These are phyloP conservation scores for Globodera rostochiensis DNA, from an alignment of 1,140 invertebrate species.

Conservation along the genomic window DNA sequence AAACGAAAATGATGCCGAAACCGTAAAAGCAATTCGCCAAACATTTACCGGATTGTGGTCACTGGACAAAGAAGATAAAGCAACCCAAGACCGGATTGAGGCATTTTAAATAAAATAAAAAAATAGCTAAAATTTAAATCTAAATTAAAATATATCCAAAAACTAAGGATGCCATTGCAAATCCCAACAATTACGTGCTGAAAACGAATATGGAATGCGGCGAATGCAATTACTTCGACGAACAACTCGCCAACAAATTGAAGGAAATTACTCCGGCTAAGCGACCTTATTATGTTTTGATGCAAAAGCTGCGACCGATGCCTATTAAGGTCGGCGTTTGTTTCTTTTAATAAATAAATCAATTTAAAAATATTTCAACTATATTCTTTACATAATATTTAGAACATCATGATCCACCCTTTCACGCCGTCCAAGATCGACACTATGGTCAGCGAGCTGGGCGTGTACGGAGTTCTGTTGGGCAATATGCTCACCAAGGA, in stretches of 20 bases:
- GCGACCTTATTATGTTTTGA: background rate
- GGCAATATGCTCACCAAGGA: background rate
- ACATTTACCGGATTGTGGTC: background rate
- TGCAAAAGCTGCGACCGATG: background rate
- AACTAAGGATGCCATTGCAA: background rate
- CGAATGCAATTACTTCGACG: background rate
- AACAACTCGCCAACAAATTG: background rate
- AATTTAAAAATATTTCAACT: background rate
- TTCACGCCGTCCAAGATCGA: background rate
- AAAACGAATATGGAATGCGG: background rate
- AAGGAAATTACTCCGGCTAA: background rate
- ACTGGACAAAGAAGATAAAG: background rate
- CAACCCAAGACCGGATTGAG: background rate
- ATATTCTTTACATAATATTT: background rate
- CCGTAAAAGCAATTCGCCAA: background rate
- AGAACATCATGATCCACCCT: background rate
- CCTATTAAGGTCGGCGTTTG: background rate
- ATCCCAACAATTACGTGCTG: background rate
- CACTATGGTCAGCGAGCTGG: background rate
- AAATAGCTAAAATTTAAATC: too few relatives aligned
- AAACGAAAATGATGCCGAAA: background rate
- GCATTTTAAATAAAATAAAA: background rate
- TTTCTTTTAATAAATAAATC: too few relatives aligned
- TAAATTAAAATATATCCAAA: too few relatives aligned
- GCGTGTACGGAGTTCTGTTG: background rate